Conservation (phyloP, 1,140 invertebrate genomes). For the Carposina sasakii region DNA sequence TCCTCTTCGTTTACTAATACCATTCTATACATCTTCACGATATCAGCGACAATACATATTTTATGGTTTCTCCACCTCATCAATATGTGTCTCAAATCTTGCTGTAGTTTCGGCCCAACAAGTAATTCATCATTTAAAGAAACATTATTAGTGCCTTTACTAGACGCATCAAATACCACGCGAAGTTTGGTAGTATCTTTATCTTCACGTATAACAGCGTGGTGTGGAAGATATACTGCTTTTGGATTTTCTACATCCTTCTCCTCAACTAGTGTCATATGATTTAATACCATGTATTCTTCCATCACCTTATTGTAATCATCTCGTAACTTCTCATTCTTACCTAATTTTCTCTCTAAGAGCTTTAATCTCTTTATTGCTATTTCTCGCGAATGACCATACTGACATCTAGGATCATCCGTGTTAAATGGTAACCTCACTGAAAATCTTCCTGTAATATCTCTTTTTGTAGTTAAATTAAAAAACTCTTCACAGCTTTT, state of each 20-base stretch:
- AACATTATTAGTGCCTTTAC: constrained; percentile 18
- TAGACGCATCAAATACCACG: constrained; percentile 45
- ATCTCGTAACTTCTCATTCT: constrained; percentile 25
- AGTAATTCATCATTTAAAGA: constrained; percentile 6
- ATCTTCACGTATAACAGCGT: constrained; percentile 28
- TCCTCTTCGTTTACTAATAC: constrained; percentile 28
- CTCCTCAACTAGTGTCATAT: constrained; percentile 31
- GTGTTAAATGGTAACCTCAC: constrained; percentile 8
- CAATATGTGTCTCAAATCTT: constrained; percentile 40
- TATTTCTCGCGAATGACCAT: constrained; percentile 25
- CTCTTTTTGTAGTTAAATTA: constrained; percentile 1
- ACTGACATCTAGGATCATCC: constrained; percentile 12
- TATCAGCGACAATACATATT: constrained; percentile 38
- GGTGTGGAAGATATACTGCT: constrained; percentile 38
- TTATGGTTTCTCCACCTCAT: constrained; percentile 39
- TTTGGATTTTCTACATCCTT: constrained; percentile 19
- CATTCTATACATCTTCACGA: constrained; percentile 44
- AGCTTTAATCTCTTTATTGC: constrained; percentile 22
- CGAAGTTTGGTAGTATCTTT: constrained; percentile 37
- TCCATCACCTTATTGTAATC: constrained; percentile 40
- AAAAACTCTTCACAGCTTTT: too few species aligned
- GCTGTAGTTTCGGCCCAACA: constrained; percentile 16
- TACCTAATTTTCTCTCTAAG: constrained; percentile 31
- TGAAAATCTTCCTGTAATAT: not conserved
- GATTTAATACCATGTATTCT: constrained; percentile 41